phyloP scores from a whole-genome alignment of 2,888 invertebrate genomes.

The Parthenolecanium corni region DNA sequence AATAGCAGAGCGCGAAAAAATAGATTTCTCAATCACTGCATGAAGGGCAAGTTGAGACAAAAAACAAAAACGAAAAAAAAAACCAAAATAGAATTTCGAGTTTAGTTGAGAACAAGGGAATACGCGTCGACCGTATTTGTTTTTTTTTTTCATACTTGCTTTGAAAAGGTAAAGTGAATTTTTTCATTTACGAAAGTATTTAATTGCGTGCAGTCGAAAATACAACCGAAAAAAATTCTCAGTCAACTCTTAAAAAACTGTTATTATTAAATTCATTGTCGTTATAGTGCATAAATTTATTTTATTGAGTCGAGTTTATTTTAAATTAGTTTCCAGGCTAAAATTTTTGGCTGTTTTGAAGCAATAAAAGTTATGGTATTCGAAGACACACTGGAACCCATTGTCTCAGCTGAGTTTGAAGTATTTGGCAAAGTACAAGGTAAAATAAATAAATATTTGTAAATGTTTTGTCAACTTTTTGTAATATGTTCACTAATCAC shows the following conservation, averaged over 20 bases:
- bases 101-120: too few species aligned
- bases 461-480: too few species aligned
- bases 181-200: background rate
- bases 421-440: constrained; percentile 86
- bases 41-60: constrained; percentile 6
- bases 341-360: too few species aligned
- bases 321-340: too few species aligned
- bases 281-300: too few species aligned
- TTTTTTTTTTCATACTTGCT: too few species aligned
- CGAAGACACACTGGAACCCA: constrained; percentile 33
- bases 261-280: too few species aligned
- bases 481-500: too few species aligned
- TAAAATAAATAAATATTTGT: constrained; percentile 39
- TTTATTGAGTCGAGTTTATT: too few species aligned
- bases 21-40: constrained; percentile 1
- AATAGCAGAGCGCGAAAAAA: too few species aligned
- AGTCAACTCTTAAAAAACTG: background rate
- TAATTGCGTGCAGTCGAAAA: too few species aligned
- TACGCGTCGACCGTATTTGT: background rate
- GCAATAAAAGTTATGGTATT: constrained; percentile 1
- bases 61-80: constrained; percentile 1
- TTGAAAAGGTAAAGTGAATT: background rate
- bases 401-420: constrained; percentile 78
- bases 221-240: background rate
- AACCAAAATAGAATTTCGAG: constrained; percentile 24